These are phyloP conservation scores for Spodoptera littoralis DNA, from an alignment of 2,888 invertebrate species.

Conservation along the genomic window DNA sequence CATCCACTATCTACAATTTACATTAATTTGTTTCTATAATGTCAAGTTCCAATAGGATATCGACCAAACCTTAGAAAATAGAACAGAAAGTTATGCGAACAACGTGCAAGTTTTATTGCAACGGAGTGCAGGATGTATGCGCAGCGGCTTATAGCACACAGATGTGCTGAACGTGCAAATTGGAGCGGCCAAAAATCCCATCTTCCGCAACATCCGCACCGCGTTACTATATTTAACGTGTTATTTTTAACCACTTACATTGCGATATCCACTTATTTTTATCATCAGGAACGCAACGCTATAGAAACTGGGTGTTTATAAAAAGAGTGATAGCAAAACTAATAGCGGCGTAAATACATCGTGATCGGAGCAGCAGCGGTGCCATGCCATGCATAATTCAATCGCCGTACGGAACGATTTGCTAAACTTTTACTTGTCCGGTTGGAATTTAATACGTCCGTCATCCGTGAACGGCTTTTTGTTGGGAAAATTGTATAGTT, in stretches of 20 bases:
- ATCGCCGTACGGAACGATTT: slow-evolving; percentile 66
- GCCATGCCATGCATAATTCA: slow-evolving; percentile 80
- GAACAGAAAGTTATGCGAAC: not conserved
- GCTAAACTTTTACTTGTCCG: slow-evolving; percentile 76
- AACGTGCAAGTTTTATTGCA: not conserved
- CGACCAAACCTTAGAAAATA: not conserved
- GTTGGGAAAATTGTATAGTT: slow-evolving; percentile 24
- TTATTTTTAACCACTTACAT: slow-evolving; percentile 58
- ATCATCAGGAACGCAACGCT: slow-evolving; percentile 56
- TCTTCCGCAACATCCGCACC: slow-evolving; percentile 35
- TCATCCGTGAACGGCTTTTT: slow-evolving; percentile 52
- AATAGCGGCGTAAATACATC: slow-evolving; percentile 63
- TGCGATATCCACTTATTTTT: slow-evolving; percentile 57
- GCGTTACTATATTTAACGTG: slow-evolving; percentile 33
- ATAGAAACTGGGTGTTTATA: slow-evolving; percentile 51
- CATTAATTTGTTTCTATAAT: slow-evolving; percentile 28
- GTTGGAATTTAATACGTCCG: slow-evolving; percentile 57
- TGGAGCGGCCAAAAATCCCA: slow-evolving; percentile 31
- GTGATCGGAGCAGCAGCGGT: slow-evolving; percentile 76
- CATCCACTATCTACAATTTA: slow-evolving; percentile 32
- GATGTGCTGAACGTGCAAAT: slow-evolving; percentile 20
- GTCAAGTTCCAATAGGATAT: slow-evolving; percentile 23
- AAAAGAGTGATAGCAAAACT: slow-evolving; percentile 53
- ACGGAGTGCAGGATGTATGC: slow-evolving; percentile 1
- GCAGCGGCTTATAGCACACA: too few relatives aligned